These are phyloP conservation scores for Notolabrus celidotus DNA, from an alignment of 2,797 vertebrate genomes.

Conservation along the genomic window DNA sequence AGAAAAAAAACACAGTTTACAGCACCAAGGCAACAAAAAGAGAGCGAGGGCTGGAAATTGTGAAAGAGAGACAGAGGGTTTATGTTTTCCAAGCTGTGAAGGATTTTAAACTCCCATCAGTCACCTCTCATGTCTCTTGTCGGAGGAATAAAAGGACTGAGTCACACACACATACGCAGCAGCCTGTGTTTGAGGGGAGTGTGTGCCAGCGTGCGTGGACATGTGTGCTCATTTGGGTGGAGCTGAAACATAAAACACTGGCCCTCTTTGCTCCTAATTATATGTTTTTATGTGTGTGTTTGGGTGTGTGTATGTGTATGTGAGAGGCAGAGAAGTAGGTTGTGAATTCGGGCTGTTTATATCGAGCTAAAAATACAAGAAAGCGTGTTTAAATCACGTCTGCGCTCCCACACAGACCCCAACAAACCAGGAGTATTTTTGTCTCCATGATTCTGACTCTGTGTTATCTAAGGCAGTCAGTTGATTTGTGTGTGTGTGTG, in stretches of 20 bases:
- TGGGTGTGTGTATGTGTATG: slow-evolving; percentile 38
- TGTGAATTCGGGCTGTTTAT: slow-evolving; percentile 51
- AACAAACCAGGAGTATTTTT: slow-evolving; percentile 39
- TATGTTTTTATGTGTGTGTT: slow-evolving; percentile 34
- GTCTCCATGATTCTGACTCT: slow-evolving; percentile 31
- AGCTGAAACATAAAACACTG: slow-evolving; percentile 68
- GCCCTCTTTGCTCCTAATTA: slow-evolving; percentile 53
- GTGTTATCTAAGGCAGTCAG: slow-evolving; percentile 35
- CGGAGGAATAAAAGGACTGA: slow-evolving; percentile 34
- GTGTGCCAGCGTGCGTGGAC: slow-evolving; percentile 33
- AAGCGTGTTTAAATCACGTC: slow-evolving; percentile 44
- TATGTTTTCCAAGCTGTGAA: slow-evolving; percentile 43
- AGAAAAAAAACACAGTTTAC: slow-evolving; percentile 39
- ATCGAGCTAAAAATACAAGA: slow-evolving; percentile 61
- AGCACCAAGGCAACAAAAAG: slow-evolving; percentile 32
- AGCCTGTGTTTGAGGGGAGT: slow-evolving; percentile 29
- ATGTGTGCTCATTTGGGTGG: slow-evolving; percentile 63
- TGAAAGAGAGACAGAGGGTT: slow-evolving; percentile 31
- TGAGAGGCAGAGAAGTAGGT: slow-evolving; percentile 37
- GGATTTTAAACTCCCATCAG: slow-evolving; percentile 50
- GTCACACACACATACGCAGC: slow-evolving; percentile 37
- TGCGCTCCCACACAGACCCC: slow-evolving; percentile 25
- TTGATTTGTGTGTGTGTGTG: slow-evolving; percentile 21
- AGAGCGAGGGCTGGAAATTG: slow-evolving; percentile 34
- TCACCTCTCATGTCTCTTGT: slow-evolving; percentile 37